These are phyloP conservation scores for Alviniconcha strummeri DNA, from an alignment of 2,888 invertebrate genomes.

Conservation along the genomic window DNA sequence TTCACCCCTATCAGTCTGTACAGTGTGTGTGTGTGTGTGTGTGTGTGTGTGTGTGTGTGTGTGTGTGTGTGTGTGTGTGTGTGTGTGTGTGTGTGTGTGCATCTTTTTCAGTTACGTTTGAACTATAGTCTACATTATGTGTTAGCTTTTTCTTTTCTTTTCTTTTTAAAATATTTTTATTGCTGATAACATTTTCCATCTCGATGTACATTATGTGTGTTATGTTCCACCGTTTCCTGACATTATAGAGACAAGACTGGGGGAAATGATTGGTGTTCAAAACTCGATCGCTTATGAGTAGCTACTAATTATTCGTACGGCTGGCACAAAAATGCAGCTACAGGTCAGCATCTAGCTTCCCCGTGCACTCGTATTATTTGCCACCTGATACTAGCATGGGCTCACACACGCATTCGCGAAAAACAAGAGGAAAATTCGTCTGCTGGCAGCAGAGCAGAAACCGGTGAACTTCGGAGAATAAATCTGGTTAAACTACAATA, in stretches of 20 bases:
- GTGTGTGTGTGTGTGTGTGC: neutral
- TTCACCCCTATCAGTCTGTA: neutral
- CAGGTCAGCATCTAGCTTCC: too few relatives aligned
- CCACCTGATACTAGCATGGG: too few relatives aligned
- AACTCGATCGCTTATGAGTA: too few relatives aligned
- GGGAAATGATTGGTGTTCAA: too few relatives aligned
- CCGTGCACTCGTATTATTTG: too few relatives aligned
- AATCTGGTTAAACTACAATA: neutral
- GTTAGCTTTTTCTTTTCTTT: neutral
- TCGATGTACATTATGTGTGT: neutral
- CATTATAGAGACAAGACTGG: too few relatives aligned
- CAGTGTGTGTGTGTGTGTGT: neutral
- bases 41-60: neutral
- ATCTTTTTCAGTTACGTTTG: conserved; percentile 45
- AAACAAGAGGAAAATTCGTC: neutral
- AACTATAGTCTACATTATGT: conserved; percentile 38
- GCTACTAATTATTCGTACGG: too few relatives aligned
- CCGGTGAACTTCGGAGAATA: neutral
- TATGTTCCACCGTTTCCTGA: neutral
- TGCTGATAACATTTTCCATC: neutral
- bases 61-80: neutral
- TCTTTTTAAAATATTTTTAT: neutral
- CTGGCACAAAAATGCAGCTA: too few relatives aligned
- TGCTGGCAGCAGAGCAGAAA: neutral
- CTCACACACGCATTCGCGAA: neutral